Percentiles rank a stretch among this genome's conserved stretches.
Evolutionary conservation across 2,888 invertebrate genomes (phyloP).

Genomic region (Hofmannophila pseudospretella): DNA sequence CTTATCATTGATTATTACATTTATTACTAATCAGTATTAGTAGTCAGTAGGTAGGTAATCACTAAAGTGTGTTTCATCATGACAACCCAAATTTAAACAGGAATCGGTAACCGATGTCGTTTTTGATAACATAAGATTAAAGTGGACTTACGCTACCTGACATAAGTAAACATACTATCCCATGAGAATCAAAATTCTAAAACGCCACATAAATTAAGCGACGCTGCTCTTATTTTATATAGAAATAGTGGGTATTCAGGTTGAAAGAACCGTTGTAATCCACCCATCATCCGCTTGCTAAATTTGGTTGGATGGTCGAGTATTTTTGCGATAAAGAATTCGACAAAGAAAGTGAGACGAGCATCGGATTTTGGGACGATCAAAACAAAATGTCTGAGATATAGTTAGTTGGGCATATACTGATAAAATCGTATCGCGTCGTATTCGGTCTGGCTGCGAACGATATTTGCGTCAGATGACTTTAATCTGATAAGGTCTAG

Average conservation of each 20-base stretch:
- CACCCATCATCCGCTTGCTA: slow-evolving; percentile 43
- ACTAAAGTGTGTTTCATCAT: too few species aligned
- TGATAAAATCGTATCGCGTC: slow-evolving; percentile 15
- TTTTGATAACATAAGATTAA: too few species aligned
- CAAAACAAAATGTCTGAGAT: slow-evolving; percentile 33
- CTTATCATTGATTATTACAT: too few species aligned
- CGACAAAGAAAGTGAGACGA: slow-evolving; percentile 49
- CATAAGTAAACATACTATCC: too few species aligned
- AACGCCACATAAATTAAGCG: too few species aligned
- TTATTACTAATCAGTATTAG: too few species aligned
- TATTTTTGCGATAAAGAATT: slow-evolving; percentile 30
- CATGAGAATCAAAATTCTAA: too few species aligned
- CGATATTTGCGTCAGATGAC: slow-evolving; percentile 21
- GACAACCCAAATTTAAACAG: too few species aligned
- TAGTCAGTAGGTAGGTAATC: too few species aligned
- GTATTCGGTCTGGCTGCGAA: slow-evolving; percentile 16
- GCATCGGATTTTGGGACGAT: slow-evolving; percentile 55
- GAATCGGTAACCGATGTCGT: too few species aligned
- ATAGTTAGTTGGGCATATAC: slow-evolving; percentile 7
- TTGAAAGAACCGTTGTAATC: slow-evolving; percentile 46
- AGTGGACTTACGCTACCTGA: too few species aligned
- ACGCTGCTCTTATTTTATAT: too few species aligned
- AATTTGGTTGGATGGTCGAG: slow-evolving; percentile 33
- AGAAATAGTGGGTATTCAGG: slow-evolving; percentile 8
- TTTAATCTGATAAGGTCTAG: slow-evolving; percentile 22